A percentile compares a stretch with the other conserved stretches of the same genome.
phyloP scores from a whole-genome alignment of 2,888 invertebrate genomes.

The Choristoneura rosaceana region DNA sequence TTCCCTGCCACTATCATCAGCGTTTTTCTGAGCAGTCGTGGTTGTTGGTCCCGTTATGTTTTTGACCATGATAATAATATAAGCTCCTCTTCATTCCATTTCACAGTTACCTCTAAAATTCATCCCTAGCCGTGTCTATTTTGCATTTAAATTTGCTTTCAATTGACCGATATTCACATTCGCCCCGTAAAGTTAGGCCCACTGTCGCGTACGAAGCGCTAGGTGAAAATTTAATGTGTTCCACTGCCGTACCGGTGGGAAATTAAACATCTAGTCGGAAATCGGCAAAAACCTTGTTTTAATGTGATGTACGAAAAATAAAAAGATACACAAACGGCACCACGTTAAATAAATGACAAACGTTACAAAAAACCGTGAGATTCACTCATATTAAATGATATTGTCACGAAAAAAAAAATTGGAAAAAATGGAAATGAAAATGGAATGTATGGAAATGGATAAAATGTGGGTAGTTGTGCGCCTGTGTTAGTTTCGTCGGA shows the following conservation, averaged over 20 bases:
- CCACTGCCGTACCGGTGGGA: constrained; percentile 50
- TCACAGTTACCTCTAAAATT: not conserved
- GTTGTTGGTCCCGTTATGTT: too few relatives aligned
- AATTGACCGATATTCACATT: not conserved
- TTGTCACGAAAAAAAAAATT: too few relatives aligned
- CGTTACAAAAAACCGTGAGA: too few relatives aligned
- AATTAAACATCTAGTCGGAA: constrained; percentile 54
- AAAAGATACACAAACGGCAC: not conserved
- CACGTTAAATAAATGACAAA: not conserved
- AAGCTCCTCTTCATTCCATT: not conserved
- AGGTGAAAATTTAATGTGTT: constrained; percentile 51
- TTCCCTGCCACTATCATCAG: too few relatives aligned
- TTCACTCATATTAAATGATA: too few relatives aligned
- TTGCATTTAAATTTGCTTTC: constrained; percentile 1
- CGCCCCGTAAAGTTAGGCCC: constrained; percentile 5
- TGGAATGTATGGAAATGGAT: too few relatives aligned
- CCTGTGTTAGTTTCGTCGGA: too few relatives aligned
- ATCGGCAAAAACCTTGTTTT: constrained; percentile 19
- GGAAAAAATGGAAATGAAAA: too few relatives aligned
- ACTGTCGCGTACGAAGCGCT: constrained; percentile 32
- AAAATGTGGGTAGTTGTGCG: too few relatives aligned
- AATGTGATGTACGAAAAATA: not conserved
- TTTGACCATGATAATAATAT: too few relatives aligned
- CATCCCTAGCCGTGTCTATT: not conserved
- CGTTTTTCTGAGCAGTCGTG: too few relatives aligned